Evolutionary conservation across 2,888 invertebrate species (phyloP), one percentile per base, ranked within the genome.

Genomic region (Hyppa rectilinea): DNA sequence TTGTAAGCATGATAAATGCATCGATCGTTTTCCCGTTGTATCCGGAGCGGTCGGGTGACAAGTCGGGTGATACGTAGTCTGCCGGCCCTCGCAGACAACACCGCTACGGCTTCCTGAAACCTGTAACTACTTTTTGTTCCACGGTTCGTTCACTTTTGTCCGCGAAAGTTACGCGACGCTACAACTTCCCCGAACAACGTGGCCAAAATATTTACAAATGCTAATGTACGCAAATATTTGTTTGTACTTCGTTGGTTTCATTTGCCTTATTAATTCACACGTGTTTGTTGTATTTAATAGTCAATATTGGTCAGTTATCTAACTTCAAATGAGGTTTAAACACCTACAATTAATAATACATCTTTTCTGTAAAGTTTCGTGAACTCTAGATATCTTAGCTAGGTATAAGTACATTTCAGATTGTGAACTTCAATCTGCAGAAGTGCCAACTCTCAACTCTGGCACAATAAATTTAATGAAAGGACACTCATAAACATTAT

Each of bases 61-160:
- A 84, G 85, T 85, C 78, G 70, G 77, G 79, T 81, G 82, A 78
- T 77, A 80, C 76, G 80, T 75, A 78, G 85, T 87, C 83, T 88
- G 85, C 88, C 89, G 86, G 62, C 75, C 80, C 77, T 78, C 83
- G 82, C 83, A 88, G 90, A 89, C 91, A 87, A 86, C 88, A 89
- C 86, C 85, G 84, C 85, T 92, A 94, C 84, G 94, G 94, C 90
- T 95, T 95, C 94, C 90, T 91, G 93, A 93, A 94, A 93, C 93
- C 92, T 89, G 88, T 88, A 88, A 91, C 90, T 89, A 90, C 88
- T 91, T 89, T 83, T 89, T 90, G 88, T 90, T 89, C 83, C 81
- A 85, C 82, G 87, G 90, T 91, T 92, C 89, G 86, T 90, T 90
- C 88, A 89, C 91, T 90, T 90, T 88, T 67, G 86, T 81, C 72